Conservation (phyloP, 2,113 vertebrate species). For the Ellobius talpinus region DNA sequence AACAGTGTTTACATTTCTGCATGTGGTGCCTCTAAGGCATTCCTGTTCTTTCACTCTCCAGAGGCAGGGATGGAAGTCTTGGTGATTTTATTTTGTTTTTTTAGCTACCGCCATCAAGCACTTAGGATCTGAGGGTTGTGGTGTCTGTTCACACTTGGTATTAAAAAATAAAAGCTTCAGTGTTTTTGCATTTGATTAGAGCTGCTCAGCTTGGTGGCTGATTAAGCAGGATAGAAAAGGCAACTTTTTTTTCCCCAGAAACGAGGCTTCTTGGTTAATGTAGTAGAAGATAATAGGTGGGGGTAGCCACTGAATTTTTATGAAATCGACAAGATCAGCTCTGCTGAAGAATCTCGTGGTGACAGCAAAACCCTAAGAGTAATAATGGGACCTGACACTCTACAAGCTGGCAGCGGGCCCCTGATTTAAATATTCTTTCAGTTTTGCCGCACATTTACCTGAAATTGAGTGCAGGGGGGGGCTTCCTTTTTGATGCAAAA, state of each 20-base stretch:
- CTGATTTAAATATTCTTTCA: constrained; percentile 56
- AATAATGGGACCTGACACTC: constrained; percentile 50
- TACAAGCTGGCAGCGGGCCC: background rate
- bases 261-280: constrained; percentile 71
- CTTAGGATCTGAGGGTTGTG: constrained; percentile 65
- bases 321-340: constrained; percentile 69
- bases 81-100: constrained; percentile 64
- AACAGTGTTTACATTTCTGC: constrained; percentile 78
- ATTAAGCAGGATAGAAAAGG: constrained; percentile 53
- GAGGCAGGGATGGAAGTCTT: constrained; percentile 74
- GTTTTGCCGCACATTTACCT: constrained; percentile 23
- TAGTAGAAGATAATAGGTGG: constrained; percentile 66
- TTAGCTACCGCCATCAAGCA: constrained; percentile 73
- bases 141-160: constrained; percentile 67
- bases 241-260: constrained; percentile 65
- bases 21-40: constrained; percentile 66
- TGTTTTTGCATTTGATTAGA: constrained; percentile 76
- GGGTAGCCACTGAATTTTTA: constrained; percentile 67
- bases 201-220: constrained; percentile 71
- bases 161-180: constrained; percentile 76
- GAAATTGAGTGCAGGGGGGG: constrained; percentile 19
- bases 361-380: background rate
- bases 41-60: constrained; percentile 70
- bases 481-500: background rate
- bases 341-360: constrained; percentile 62